A percentile compares a stretch with the other conserved stretches of the same genome.
phyloP scores from a whole-genome alignment of 2,113 vertebrate species.

The Gymnarchus niloticus region DNA sequence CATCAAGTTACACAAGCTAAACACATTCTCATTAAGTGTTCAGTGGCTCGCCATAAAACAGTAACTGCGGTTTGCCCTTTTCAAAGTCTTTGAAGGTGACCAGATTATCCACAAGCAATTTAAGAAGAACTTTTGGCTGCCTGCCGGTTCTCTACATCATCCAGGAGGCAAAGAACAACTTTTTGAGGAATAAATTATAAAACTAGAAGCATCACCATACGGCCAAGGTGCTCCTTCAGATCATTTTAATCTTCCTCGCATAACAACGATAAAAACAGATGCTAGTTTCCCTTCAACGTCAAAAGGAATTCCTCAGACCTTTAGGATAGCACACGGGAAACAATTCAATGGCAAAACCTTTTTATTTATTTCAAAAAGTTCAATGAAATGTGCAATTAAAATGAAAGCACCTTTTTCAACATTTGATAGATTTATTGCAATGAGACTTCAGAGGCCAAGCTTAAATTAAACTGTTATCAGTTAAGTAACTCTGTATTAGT shows the following conservation, averaged over 20 bases:
- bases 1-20: neutral
- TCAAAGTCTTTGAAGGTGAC: constrained; percentile 62
- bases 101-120: constrained; percentile 63
- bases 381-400: constrained; percentile 7
- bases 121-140: constrained; percentile 49
- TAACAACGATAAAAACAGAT: neutral
- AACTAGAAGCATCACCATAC: neutral
- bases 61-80: constrained; percentile 62
- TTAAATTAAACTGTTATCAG: neutral
- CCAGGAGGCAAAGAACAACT: constrained; percentile 44
- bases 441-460: neutral
- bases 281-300: neutral
- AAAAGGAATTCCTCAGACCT: neutral
- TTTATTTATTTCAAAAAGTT: neutral
- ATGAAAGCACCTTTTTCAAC: neutral
- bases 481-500: neutral
- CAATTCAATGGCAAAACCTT: neutral
- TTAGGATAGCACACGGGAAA: neutral
- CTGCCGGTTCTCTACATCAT: constrained; percentile 48
- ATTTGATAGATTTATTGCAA: neutral
- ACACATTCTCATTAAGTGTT: constrained; percentile 26
- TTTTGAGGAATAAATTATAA: constrained; percentile 48
- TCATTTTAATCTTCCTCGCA: neutral
- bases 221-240: neutral
- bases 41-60: constrained; percentile 53